These are phyloP conservation scores for Drosophila subsilvestris DNA, from an alignment of 2,888 invertebrate species.

Conservation along the genomic window DNA sequence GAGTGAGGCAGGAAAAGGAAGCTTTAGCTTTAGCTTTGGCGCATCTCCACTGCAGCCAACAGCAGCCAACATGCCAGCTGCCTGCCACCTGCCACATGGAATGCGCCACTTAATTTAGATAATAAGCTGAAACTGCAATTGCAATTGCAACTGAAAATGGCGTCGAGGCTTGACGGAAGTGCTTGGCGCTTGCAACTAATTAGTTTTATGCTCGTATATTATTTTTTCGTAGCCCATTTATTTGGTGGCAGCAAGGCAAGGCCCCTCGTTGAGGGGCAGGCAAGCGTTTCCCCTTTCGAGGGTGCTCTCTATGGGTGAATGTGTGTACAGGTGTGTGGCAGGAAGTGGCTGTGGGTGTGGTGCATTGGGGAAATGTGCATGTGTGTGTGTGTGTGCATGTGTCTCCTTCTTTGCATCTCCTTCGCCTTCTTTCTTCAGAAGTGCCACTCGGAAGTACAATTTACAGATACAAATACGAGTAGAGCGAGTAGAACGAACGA, in stretches of 20 bases:
- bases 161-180: constrained; percentile 61
- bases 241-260: constrained; percentile 25
- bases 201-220: constrained; percentile 65
- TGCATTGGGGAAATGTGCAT: no score
- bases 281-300: constrained; percentile 59
- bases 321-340: background rate
- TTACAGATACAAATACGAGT: background rate
- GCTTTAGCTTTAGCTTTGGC: constrained; percentile 59
- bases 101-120: constrained; percentile 75
- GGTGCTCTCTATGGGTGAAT: constrained; percentile 2
- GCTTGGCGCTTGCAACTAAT: constrained; percentile 64
- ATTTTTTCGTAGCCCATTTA: constrained; percentile 73
- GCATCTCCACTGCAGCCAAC: no score
- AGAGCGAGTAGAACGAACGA: constrained; percentile 10
- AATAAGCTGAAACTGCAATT: constrained; percentile 55
- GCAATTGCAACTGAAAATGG: constrained; percentile 30
- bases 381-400: constrained; percentile 48
- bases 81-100: constrained; percentile 31
- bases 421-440: constrained; percentile 62
- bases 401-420: constrained; percentile 68
- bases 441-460: constrained; percentile 53
- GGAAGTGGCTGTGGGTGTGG: constrained; percentile 33
- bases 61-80: no score
- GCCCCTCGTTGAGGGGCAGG: constrained; percentile 35
- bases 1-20: constrained; percentile 72